Evolutionary conservation across 2,113 vertebrate genomes (phyloP), one percentile per base, ranked within the genome.

Genomic region (Calyptommatus sinebrachiatus): DNA sequence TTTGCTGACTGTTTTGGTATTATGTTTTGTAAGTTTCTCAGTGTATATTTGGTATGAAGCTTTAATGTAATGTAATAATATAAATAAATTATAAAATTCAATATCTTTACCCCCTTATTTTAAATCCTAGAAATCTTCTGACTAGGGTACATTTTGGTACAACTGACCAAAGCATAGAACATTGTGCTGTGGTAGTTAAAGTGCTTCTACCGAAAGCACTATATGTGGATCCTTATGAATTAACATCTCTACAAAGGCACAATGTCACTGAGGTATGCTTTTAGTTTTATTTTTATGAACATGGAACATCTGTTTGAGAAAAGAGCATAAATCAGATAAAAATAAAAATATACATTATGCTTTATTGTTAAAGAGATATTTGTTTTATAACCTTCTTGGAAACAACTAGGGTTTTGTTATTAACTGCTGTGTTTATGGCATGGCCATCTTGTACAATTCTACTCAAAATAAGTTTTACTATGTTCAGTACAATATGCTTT

Each of bases 201-300:
- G 84, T 94, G 53, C 89, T 0, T 20, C 92, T 98, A 71, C 96
- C 98, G 0, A 45, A 89, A 8, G 97, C 96, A 74, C 81, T 98
- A 85, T 98, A 95, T 3, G 90, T 98, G 89, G 98, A 99, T 90
- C 96, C 96, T 2, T 97, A 97, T 28, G 96, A 99, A 89, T 89
- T 99, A 81, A 92, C 93, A n/a, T 93, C 94, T 0, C 87, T 97
- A 81, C 93, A 73, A 80, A 92, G 95, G 67, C 94, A 93, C 68
- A 95, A 92, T 0, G 21, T 94, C 50, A 96, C 96, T 79, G 92
- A 98, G 95, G 98, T 99, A 93, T 50, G 11, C 21, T 8, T 57
- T 21, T 29, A 22, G 21, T 0, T 0, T 10, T 50, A 70, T 26
- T 7, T 1, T 12, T 4, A 48, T 62, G 0, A 29, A 9, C 5